Conservation (phyloP, 92 coral and sea anemone species). For the Actinostola sp. region DNA sequence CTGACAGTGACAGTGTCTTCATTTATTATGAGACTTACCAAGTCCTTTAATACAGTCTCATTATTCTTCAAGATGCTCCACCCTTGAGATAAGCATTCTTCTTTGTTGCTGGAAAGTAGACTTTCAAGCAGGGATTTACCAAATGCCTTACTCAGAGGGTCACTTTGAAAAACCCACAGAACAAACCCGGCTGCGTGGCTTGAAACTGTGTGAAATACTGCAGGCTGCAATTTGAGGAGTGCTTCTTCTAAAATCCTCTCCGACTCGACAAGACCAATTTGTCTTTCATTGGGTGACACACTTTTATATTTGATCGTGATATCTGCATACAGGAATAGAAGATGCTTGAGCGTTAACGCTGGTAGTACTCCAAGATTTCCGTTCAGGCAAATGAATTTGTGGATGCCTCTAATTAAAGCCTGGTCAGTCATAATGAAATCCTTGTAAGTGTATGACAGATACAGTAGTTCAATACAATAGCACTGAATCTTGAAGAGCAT, state of each 20-base stretch:
- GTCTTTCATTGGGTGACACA: conserved; percentile 1
- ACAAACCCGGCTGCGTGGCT: conserved; percentile 55
- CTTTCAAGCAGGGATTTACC: conserved; percentile 54
- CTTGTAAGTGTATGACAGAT: conserved; percentile 58
- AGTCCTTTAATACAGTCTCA: conserved; percentile 12
- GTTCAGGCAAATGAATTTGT: conserved; percentile 64
- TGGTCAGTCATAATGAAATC: conserved; percentile 63
- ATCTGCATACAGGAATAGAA: conserved; percentile 62
- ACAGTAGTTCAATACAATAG: conserved; percentile 67
- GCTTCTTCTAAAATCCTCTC: conserved; percentile 40
- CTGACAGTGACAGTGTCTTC: not conserved
- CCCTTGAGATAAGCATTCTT: not conserved
- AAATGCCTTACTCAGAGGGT: conserved; percentile 41
- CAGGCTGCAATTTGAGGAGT: conserved; percentile 44
- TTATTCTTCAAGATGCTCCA: conserved; percentile 8
- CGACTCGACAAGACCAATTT: conserved; percentile 34
- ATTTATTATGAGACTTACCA: conserved; percentile 11
- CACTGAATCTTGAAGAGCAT: conserved; percentile 76
- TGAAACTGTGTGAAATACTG: conserved; percentile 46
- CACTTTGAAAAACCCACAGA: conserved; percentile 68
- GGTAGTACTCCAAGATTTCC: conserved; percentile 53
- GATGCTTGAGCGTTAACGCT: conserved; percentile 36
- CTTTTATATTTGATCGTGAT: conserved; percentile 24
- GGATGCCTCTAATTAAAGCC: conserved; percentile 54
- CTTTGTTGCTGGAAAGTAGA: conserved; percentile 20